Base-by-base conservation (phyloP, 2,113 vertebrate species). In the Leucosticte australis region DNA sequence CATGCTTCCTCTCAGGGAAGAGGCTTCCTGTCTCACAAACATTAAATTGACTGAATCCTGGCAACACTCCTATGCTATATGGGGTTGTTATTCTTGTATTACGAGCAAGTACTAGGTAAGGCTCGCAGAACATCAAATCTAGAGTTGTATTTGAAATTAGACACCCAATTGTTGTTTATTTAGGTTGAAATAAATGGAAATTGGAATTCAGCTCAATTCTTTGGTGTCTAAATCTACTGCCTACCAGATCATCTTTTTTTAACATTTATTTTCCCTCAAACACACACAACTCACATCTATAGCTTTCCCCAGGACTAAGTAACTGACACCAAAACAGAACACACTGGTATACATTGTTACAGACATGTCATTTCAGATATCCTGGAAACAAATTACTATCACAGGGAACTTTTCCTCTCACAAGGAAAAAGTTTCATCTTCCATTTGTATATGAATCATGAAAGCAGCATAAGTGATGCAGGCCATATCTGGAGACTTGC, bases 351-450 rank as follows among this genome's bases (percentile, higher is more conserved):
- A 20, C 47, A 49, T 37, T 49, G 50, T 88, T 71, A 86, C n/a
- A 91, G 53, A 49, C 27, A 18, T 55, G 71, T 30, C 56, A 85
- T 86, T 96, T 91, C 92, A 77, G 77, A 92, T 53, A 77, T 65
- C 46, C 49, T 75, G 80, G 65, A 88, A 94, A 84, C 55, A 86
- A 96, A 96, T 91, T 59, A 37, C 82, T 73, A 33, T 74, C 35
- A 83, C 10, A 73, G 56, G 31, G 47, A 91, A 77, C 53, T 63
- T 83, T 49, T 60, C 65, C 35, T 77, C 39, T 92, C 87, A 84
- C 73, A 59, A 28, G 68, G 59, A 56, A 95, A 47, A 14, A n/a
- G 30, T 93, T 96, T 95, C 47, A 80, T 87, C 57, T 91, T 79
- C 41, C 55, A 19, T 95, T 94, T 94, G 49, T 73, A 42, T 44